Conservation (phyloP, 2,797 vertebrate genomes). For the Malacoraja senta region DNA sequence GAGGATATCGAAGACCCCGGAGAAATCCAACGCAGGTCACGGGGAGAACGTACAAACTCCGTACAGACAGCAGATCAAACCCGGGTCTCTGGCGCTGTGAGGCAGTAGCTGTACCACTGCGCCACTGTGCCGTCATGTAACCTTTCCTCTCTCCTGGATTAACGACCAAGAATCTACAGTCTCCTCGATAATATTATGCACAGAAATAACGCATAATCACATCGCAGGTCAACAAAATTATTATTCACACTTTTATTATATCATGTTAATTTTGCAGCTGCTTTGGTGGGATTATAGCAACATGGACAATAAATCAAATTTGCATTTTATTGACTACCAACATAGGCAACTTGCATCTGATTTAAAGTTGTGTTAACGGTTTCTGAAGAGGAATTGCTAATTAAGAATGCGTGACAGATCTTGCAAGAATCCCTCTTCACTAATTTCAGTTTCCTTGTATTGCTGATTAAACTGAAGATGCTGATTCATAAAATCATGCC, state of each 20-base stretch:
- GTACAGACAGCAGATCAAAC: too few species aligned
- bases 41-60: too few species aligned
- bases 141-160: background rate
- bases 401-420: background rate
- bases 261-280: background rate
- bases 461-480: background rate
- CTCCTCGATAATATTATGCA: background rate
- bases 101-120: too few species aligned
- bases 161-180: background rate
- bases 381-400: background rate
- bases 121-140: too few species aligned
- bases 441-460: background rate
- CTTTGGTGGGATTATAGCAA: background rate
- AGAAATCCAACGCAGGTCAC: too few species aligned
- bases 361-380: background rate
- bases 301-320: background rate
- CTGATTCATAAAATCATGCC: background rate
- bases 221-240: background rate
- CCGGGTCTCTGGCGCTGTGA: too few species aligned
- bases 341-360: background rate
- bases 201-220: background rate
- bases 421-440: too few species aligned
- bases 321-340: background rate
- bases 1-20: too few species aligned
- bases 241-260: background rate